Base-by-base conservation (phyloP, 2,113 vertebrate genomes). In the Etia nguti region DNA sequence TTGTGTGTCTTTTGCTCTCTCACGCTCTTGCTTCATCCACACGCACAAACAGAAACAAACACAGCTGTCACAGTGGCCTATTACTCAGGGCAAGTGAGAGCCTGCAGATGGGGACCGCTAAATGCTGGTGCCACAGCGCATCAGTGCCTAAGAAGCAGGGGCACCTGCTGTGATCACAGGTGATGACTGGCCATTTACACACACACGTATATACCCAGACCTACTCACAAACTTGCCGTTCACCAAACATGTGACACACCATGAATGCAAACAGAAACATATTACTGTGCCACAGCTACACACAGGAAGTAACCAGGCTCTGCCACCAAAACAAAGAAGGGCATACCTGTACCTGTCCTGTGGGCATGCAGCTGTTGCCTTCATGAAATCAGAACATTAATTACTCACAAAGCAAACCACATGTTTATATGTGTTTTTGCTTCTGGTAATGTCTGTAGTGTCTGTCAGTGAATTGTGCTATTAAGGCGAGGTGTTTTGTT, bases 91-190 rank as follows among this genome's bases (percentile, higher is more conserved):
- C 92, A 62, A 93, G 91, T 85, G 86, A 92, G 88, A 88, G 93
- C 94, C 94, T 90, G 93, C 90, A 95, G 96, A 93, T 92, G 94
- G 91, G 87, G 81, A 88, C 89, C 70, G 87, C 93, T 96, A 96
- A 96, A 96, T 92, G 92, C 93, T 52, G 89, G 89, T 96, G 96
- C 94, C 96, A 95, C 92, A 92, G 90, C 22, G 80, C 90, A 96
- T 96, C 94, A 95, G 90, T 15, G 88, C 84, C 83, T 57, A 80
- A 83, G 88, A 88, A 89, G 93, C 86, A 52, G 77, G 92, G 90
- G 81, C 92, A 96, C 95, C 95, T 96, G 95, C 92, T 90, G 91
- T 82, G 84, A 89, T 90, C 88, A 90, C 94, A 95, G 93, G 94
- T 93, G 92, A 93, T 84, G 77, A 95, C 85, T 85, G 89, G 85